Percentiles rank a stretch among this genome's conserved stretches.
Conservation (phyloP, 2,113 vertebrate species). For the Prietella phreatophila region DNA sequence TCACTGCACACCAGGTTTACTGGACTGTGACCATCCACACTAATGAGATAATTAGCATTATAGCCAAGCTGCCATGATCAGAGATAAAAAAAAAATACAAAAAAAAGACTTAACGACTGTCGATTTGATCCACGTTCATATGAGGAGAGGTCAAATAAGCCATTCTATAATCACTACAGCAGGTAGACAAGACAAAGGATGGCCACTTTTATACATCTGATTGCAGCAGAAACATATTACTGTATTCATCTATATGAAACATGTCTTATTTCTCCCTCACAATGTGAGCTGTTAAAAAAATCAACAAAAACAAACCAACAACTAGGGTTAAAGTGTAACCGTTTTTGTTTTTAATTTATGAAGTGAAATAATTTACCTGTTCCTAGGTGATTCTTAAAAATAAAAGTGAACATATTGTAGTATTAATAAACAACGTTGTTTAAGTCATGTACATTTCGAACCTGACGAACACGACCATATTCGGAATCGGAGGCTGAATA, state of each 20-base stretch:
- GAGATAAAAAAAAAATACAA: neutral
- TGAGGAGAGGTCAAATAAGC: neutral
- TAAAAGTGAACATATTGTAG: neutral
- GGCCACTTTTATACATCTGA: neutral
- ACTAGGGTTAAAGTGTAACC: neutral
- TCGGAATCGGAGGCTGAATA: neutral
- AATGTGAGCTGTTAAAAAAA: neutral
- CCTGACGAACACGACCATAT: neutral
- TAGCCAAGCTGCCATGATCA: conserved; percentile 10
- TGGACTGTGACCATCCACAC: conserved; percentile 3
- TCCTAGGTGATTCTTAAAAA: neutral
- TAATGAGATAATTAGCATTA: conserved; percentile 34
- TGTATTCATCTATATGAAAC: neutral
- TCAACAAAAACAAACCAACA: no score
- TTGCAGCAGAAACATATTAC: neutral
- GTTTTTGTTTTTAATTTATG: neutral
- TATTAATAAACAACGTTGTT: neutral
- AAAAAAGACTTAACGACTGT: conserved; percentile 1
- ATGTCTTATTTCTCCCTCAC: neutral
- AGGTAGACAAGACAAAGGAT: neutral
- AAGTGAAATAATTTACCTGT: neutral
- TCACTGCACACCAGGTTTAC: conserved; percentile 14
- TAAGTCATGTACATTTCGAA: neutral
- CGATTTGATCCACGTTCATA: no score
- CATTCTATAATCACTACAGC: neutral